Evolutionary conservation across 2,113 vertebrate species (phyloP).

Genomic region (Maccullochella peelii): DNA sequence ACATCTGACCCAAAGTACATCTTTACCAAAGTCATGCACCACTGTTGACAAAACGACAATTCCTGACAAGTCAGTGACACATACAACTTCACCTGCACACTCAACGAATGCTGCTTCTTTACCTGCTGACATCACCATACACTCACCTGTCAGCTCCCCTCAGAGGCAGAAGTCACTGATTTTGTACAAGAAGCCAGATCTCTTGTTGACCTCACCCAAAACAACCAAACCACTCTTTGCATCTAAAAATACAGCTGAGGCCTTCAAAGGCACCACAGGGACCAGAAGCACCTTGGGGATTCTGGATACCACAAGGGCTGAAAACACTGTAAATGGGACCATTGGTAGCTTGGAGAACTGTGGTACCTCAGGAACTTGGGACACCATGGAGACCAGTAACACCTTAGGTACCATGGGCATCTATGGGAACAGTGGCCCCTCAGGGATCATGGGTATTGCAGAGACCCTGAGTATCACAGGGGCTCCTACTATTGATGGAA

Average conservation of each 20-base stretch:
- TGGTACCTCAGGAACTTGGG: background rate
- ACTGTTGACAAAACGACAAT: background rate
- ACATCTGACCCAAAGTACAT: background rate
- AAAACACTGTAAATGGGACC: background rate
- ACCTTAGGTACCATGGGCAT: background rate
- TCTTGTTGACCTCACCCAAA: constrained; percentile 78
- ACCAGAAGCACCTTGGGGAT: too few relatives aligned
- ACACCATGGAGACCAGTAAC: background rate
- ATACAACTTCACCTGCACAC: background rate
- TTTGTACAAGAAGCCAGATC: constrained; percentile 89
- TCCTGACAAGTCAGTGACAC: background rate
- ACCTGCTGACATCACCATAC: background rate
- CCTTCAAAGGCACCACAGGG: background rate
- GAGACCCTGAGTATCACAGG: background rate
- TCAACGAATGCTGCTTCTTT: background rate
- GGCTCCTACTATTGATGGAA: background rate
- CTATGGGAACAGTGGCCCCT: background rate
- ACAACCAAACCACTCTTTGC: background rate
- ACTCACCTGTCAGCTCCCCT: constrained; percentile 59
- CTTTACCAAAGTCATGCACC: constrained; percentile 1
- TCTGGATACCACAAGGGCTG: background rate
- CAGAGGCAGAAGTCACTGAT: constrained; percentile 86
- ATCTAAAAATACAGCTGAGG: background rate
- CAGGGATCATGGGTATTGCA: background rate
- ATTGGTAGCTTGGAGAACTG: background rate